Conservation (phyloP, 2,888 invertebrate species). For the Eumacrocentrus americanus region DNA sequence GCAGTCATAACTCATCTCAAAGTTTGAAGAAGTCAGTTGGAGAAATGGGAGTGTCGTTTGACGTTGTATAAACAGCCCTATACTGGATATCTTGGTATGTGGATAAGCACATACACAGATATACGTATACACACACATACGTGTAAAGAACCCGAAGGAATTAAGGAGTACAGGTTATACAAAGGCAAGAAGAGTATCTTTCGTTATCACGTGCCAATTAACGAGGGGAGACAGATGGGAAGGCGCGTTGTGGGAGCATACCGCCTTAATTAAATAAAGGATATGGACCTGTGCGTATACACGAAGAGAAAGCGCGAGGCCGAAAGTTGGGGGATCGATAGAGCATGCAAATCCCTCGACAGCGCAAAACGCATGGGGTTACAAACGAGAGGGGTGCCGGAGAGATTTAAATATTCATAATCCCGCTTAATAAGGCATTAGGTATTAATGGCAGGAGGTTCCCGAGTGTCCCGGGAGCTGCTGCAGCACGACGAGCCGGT, state of each 20-base stretch:
- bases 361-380: slow-evolving; percentile 26
- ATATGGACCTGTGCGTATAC: slow-evolving; percentile 12
- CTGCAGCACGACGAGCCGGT: slow-evolving; percentile 23
- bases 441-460: slow-evolving; percentile 36
- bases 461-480: slow-evolving; percentile 18
- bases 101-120: neutral
- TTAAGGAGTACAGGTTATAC: neutral
- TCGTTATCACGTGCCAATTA: slow-evolving; percentile 27
- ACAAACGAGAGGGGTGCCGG: slow-evolving; percentile 27
- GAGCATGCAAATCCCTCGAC: slow-evolving; percentile 31
- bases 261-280: slow-evolving; percentile 27
- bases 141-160: neutral
- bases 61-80: neutral
- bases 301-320: neutral
- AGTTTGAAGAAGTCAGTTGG: slow-evolving; percentile 6
- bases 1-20: slow-evolving; percentile 14
- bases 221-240: slow-evolving; percentile 20
- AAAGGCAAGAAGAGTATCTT: slow-evolving; percentile 14
- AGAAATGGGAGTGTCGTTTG: slow-evolving; percentile 1
- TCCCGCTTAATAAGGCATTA: slow-evolving; percentile 40
- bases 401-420: slow-evolving; percentile 41
- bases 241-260: slow-evolving; percentile 2
- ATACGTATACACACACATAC: neutral
- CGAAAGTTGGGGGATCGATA: slow-evolving; percentile 22
- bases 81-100: too few relatives aligned